These are phyloP conservation scores for Semicossyphus pulcher DNA, from an alignment of 2,113 vertebrate species.

Conservation along the genomic window DNA sequence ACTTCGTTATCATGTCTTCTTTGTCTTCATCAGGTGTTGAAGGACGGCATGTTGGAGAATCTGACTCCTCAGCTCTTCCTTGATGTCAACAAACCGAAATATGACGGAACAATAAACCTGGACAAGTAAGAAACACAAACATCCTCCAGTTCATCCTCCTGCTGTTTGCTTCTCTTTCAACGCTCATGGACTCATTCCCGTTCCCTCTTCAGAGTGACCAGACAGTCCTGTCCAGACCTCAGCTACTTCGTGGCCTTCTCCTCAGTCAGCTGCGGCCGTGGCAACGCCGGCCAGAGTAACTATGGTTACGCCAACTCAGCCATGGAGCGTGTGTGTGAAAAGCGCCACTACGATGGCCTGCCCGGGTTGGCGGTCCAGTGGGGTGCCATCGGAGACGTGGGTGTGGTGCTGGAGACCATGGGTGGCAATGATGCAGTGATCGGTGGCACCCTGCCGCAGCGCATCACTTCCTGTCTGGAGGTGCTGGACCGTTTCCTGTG, in stretches of 20 bases:
- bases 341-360: conserved; percentile 85
- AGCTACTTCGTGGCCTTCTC: conserved; percentile 96
- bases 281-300: conserved; percentile 95
- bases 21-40: conserved; percentile 83
- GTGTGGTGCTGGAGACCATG: conserved; percentile 89
- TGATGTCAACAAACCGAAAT: conserved; percentile 93
- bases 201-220: conserved; percentile 81
- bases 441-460: conserved; percentile 91
- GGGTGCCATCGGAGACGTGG: conserved; percentile 97
- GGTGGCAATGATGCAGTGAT: conserved; percentile 87
- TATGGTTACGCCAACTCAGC: conserved; percentile 97
- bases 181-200: background rate
- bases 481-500: conserved; percentile 93
- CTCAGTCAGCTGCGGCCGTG: conserved; percentile 95
- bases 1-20: background rate
- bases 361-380: conserved; percentile 94
- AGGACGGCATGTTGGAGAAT: conserved; percentile 95
- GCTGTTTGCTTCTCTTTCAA: background rate
- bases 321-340: conserved; percentile 97
- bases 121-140: conserved; percentile 84
- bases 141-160: too few species aligned
- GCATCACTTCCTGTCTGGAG: conserved; percentile 92
- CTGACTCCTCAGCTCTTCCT: conserved; percentile 88
- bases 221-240: conserved; percentile 89
- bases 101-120: conserved; percentile 89